Evolutionary conservation across 2,888 invertebrate genomes (phyloP).

Genomic region (Eupelmus urozonus): DNA sequence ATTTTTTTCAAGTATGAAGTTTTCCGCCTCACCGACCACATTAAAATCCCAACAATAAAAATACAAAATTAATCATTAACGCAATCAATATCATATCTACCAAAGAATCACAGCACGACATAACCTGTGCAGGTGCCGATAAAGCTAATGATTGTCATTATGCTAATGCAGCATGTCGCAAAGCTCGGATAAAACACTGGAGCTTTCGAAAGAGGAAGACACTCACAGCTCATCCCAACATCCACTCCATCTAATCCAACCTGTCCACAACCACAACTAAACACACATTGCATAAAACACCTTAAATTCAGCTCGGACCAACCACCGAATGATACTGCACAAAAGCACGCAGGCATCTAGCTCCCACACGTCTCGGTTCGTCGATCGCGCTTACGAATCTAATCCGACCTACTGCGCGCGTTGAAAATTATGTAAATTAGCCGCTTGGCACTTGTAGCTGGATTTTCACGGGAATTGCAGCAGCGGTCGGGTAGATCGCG

Average conservation of each 20-base stretch:
- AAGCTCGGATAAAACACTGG: background rate
- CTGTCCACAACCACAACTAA: background rate
- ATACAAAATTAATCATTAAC: too few relatives aligned
- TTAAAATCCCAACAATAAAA: too few relatives aligned
- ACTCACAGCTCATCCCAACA: background rate
- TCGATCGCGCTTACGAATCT: slow-evolving; percentile 4
- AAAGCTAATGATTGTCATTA: slow-evolving; percentile 12
- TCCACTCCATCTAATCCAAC: slow-evolving; percentile 4
- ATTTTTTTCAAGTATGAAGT: too few relatives aligned
- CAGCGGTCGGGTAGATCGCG: slow-evolving; percentile 6
- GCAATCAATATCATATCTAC: too few relatives aligned
- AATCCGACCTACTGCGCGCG: slow-evolving; percentile 17
- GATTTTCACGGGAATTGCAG: slow-evolving; percentile 19
- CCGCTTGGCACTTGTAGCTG: too few relatives aligned
- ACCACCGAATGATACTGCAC: slow-evolving; percentile 10
- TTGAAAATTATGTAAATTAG: slow-evolving; percentile 46
- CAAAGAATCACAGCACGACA: too few relatives aligned
- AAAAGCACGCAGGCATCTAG: background rate
- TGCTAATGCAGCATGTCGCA: slow-evolving; percentile 7
- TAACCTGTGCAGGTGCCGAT: too few relatives aligned
- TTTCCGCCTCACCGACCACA: too few relatives aligned
- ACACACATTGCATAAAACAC: background rate
- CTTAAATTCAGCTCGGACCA: background rate
- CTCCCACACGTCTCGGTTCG: slow-evolving; percentile 11
- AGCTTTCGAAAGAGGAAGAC: slow-evolving; percentile 7